Evolutionary conservation across 2,888 invertebrate genomes (phyloP), one percentile per base, ranked within the genome.

Genomic region (Furcula furcula): DNA sequence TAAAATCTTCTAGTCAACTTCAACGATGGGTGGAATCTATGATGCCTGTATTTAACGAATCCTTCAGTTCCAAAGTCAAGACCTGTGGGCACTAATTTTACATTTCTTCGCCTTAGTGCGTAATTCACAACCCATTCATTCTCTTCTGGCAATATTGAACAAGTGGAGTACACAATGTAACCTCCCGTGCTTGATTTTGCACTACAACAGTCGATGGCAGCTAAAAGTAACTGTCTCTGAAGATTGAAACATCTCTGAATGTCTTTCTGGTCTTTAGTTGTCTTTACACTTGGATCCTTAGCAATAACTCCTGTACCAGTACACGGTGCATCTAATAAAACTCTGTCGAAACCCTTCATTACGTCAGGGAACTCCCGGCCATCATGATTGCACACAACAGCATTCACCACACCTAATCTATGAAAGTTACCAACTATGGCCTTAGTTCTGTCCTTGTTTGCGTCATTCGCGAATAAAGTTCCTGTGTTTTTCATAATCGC

Each of bases 401-500:
- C 93, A 87, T 99, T 99, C 0, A 96, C 94, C 39, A 99, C 94
- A 4, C 99, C 99, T 65, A 99, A 87, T 36, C 99, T 92, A 80
- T 99, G 99, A 55, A 98, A 94, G 82, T 99, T 99, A 14, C 98
- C 98, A 13, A 98, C 94, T 16, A 99, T 92, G 0, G 98, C 98
- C 69, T 95, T 97, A 18, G 95, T 91, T 50, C 99, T 91, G 9
- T 97, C 97, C 61, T 92, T 93, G 75, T 97, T 98, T 0, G 94
- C 92, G 76, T 99, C 99, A 82, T 99, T 99, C 2, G 98, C 97
- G 79, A 99, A 98, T 16, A 99, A 76, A 1, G 95, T 92, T 0
- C 99, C 99, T 0, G 98, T 98, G 74, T 99, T 99, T 79, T 98
- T 98, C 99, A 99, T 99, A 7, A 99, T 89, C 0, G 98, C 95